Evolutionary conservation across 2,113 vertebrate species (phyloP), one percentile per base, ranked within the genome.

Genomic region (Eudyptes chrysolophus): DNA sequence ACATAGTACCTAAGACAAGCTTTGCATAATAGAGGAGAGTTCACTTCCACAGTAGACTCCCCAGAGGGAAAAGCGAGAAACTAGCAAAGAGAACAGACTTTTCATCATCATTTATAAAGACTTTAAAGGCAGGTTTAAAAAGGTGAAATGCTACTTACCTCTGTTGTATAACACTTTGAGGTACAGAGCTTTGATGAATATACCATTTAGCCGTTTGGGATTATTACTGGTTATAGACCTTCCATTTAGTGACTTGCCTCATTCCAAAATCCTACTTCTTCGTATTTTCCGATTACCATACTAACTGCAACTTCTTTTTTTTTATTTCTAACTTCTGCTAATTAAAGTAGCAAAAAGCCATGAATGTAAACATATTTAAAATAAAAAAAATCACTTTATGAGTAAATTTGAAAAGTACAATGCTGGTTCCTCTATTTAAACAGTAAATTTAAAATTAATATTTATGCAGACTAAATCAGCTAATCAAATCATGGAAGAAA

Each of bases 21-120:
- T 93, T 92, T 94, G 49, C 87, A 83, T 95, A 92, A 84, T 12
- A 70, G 29, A 87, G 58, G 54, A 87, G 69, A 85, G 44, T 76
- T 93, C 58, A 80, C 5, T 92, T 93, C 78, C 94, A 80, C 49
- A 16, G 71, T 4, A 57, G 62, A 61, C 20, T 52, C 82, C 69
- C 49, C 6, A 0, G 57, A 69, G 78, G 57, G 15, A 75, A 90
- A 76, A 69, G 32, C 24, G 68, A 55, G 64, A 77, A 80, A 64
- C 11, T 10, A 55, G 54, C 12, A 78, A 66, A 70, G 21, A 78
- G 40, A 88, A 54, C 26, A 80, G 71, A 48, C 58, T 89, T 94
- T 93, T 90, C 71, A 61, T 77, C 87, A 85, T 40, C 5, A 80
- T 88, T 94, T 90, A 86, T 70, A 74, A 80, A 80, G 77, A 54